Percentiles rank a stretch among this genome's conserved stretches.
Evolutionary conservation across 2,797 vertebrate species (phyloP).

Genomic region (Neostethus bicornis): DNA sequence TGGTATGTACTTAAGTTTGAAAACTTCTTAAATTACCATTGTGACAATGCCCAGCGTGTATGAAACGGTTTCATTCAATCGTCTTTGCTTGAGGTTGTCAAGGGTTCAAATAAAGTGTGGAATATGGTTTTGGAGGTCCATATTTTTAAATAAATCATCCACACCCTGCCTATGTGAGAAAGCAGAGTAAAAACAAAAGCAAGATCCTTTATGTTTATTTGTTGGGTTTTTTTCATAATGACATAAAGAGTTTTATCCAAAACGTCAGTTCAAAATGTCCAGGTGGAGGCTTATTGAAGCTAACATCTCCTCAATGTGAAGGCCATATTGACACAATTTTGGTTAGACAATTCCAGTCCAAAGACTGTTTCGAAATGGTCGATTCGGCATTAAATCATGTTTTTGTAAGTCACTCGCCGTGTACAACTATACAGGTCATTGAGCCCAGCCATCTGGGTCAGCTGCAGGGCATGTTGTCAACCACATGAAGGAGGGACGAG

Average conservation of each 20-base stretch:
- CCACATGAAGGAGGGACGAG: constrained; percentile 36
- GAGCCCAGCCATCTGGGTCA: constrained; percentile 22
- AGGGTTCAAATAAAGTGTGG: too few relatives aligned
- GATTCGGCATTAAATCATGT: constrained; percentile 6
- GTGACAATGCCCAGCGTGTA: too few relatives aligned
- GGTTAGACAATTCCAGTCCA: constrained; percentile 3
- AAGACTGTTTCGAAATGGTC: constrained; percentile 16
- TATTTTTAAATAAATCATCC: too few relatives aligned
- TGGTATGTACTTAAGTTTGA: background rate
- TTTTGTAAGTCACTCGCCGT: constrained; percentile 16
- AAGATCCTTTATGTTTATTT: background rate
- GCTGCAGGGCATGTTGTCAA: constrained; percentile 26
- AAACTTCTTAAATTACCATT: background rate
- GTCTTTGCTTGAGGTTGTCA: too few relatives aligned
- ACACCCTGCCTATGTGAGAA: too few relatives aligned
- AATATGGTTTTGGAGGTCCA: background rate
- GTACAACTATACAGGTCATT: constrained; percentile 22
- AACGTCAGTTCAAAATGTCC: background rate
- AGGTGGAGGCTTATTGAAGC: background rate
- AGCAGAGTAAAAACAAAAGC: background rate
- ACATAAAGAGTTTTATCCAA: background rate
- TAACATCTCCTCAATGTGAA: background rate
- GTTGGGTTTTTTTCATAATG: background rate
- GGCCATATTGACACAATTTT: background rate
- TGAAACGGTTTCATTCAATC: too few relatives aligned